Evolutionary conservation across 2,113 vertebrate genomes (phyloP).

Genomic region (Pedetes capensis): DNA sequence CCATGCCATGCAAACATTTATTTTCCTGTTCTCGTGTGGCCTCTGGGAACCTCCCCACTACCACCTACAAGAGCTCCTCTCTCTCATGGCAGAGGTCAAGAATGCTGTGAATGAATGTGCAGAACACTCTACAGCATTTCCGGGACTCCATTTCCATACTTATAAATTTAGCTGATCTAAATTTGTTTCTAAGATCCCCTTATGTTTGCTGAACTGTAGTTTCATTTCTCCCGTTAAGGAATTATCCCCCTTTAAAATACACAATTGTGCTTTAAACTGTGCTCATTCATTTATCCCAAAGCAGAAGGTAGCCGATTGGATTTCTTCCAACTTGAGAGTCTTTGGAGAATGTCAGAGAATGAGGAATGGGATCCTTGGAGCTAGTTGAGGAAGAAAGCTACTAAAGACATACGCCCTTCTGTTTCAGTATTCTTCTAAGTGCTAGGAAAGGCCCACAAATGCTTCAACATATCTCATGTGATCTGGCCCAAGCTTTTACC

Average conservation of each 20-base stretch:
- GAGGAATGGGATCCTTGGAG: fast-evolving
- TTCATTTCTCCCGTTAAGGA: neutral
- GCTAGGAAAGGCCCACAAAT: neutral
- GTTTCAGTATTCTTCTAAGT: neutral
- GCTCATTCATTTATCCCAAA: neutral
- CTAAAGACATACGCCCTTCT: neutral
- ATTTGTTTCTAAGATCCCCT: neutral
- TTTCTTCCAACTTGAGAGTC: neutral
- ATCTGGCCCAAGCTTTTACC: neutral
- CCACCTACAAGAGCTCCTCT: no score
- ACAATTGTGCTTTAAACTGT: neutral
- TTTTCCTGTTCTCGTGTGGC: neutral
- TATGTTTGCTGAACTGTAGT: neutral
- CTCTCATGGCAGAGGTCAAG: neutral
- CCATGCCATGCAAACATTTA: neutral
- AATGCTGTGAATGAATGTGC: neutral
- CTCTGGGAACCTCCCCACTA: neutral
- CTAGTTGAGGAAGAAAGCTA: neutral
- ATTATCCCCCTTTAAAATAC: neutral
- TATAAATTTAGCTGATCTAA: neutral
- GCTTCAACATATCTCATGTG: neutral
- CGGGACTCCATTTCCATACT: neutral
- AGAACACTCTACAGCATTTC: neutral
- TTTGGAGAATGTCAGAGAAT: neutral
- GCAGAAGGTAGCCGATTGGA: neutral